Evolutionary conservation across 2,797 vertebrate species (phyloP), one percentile per base, ranked within the genome.

Genomic region (Bovichtus variegatus): DNA sequence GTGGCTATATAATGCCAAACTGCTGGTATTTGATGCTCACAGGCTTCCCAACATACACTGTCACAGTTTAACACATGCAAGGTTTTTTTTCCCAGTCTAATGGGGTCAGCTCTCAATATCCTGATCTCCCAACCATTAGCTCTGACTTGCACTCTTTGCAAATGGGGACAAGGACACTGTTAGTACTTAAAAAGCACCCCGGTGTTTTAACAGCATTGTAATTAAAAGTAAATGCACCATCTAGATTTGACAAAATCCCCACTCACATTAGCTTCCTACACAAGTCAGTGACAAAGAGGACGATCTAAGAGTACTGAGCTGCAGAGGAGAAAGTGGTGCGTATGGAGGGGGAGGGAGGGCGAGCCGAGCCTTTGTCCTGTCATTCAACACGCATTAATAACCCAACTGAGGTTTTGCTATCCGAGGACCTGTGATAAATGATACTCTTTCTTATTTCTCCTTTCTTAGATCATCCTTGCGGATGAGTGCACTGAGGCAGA

Each of bases 401-500:
- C 60, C 74, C 73, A 40, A 41, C 46, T 34, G 60, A 55, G 60
- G 54, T 41, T 85, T 49, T 73, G 74, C 53, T 74, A 34, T 83
- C 83, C 0, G 31, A 74, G 79, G 70, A 76, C 29, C 69, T 9
- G 57, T 75, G 83, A 85, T 87, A 76, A 91, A 85, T 53, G n/a
- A 85, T 76, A 46, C 54, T 81, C 57, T 74, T 60, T 72, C 71
- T 70, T 60, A 60, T 88, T 71, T 74, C 40, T 38, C 58, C 29
- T 40, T 71, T 66, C 64, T 81, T 83, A 99, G 98, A 99, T 99
- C 90, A 99, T 99, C 90, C 97, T 99, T 81, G 97, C 98, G 0
- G 98, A 99, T 0, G 98, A 99, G 86, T 99, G 98, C 95, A 99
- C 98, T 0, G 98, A 99, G 90, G 98, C 98, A 0, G 98, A 99